A percentile compares a stretch with the other conserved stretches of the same genome.
Conservation (phyloP, 2,797 vertebrate genomes). For the Mormyrus proboscirostris region DNA sequence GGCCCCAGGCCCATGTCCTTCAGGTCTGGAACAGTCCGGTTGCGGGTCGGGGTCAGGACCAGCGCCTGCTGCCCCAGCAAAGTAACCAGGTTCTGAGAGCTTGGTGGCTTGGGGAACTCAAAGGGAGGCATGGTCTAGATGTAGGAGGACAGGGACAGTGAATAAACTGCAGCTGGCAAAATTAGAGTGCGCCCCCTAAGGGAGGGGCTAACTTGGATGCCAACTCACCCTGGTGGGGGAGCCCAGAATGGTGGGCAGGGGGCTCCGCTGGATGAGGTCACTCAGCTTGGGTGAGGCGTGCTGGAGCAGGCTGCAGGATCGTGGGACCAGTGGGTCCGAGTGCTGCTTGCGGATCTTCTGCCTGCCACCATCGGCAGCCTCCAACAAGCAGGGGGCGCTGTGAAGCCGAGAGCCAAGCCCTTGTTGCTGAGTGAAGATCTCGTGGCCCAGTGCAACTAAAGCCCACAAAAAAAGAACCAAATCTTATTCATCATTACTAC, state of each 20-base stretch:
- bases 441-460: slow-evolving; percentile 43
- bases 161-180: neutral
- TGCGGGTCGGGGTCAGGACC: slow-evolving; percentile 57
- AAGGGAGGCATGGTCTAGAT: slow-evolving; percentile 74
- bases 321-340: slow-evolving; percentile 73
- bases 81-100: slow-evolving; percentile 78
- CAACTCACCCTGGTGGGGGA: slow-evolving; percentile 80
- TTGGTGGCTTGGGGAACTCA: slow-evolving; percentile 83
- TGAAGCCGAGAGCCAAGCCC: slow-evolving; percentile 85
- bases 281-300: slow-evolving; percentile 87
- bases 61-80: slow-evolving; percentile 76
- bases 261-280: slow-evolving; percentile 89
- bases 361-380: slow-evolving; percentile 56
- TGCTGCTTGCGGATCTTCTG: slow-evolving; percentile 91
- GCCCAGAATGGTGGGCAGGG: slow-evolving; percentile 88
- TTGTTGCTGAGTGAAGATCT: slow-evolving; percentile 49
- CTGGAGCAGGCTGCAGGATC: slow-evolving; percentile 63
- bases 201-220: neutral
- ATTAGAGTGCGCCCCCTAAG: neutral
- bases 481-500: neutral
- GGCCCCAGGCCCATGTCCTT: slow-evolving; percentile 63
- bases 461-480: slow-evolving; percentile 31
- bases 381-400: slow-evolving; percentile 68
- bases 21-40: slow-evolving; percentile 70
- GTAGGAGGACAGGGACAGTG: neutral